These are phyloP conservation scores for Smittia aterrima DNA, from an alignment of 2,888 invertebrate genomes.

Conservation along the genomic window DNA sequence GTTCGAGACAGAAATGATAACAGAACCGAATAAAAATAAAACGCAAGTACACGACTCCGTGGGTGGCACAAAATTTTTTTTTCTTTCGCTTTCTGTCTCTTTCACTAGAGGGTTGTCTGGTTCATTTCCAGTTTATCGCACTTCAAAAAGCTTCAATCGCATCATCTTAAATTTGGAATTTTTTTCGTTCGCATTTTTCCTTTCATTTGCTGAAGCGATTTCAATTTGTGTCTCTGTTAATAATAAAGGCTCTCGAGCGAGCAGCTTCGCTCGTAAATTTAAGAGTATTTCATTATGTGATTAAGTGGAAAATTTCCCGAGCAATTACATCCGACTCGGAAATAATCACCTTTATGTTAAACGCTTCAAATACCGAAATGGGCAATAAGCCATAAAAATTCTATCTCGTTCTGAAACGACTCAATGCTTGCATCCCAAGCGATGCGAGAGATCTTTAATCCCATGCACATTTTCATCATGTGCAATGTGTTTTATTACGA, in stretches of 20 bases:
- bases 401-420: neutral
- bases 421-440: neutral
- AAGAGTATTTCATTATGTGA: conserved; percentile 21
- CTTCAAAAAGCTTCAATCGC: neutral
- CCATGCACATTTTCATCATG: conserved; percentile 31
- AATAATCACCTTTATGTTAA: conserved; percentile 12
- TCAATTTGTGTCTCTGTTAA: too few relatives aligned
- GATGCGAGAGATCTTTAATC: conserved; percentile 9
- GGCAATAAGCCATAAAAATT: conserved; percentile 8
- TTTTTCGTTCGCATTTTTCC: too few relatives aligned
- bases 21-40: neutral
- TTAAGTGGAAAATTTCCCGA: conserved; percentile 30
- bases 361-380: neutral
- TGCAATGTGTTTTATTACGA: conserved; percentile 37
- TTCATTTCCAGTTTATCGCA: conserved; percentile 11
- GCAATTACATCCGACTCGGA: neutral
- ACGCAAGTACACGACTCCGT: neutral
- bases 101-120: neutral
- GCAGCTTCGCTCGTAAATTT: neutral
- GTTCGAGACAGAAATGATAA: neutral
- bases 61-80: neutral
- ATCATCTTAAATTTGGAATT: too few relatives aligned
- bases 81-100: neutral
- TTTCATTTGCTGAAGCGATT: too few relatives aligned
- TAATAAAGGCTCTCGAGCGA: too few relatives aligned